These are phyloP conservation scores for Labeo rohita DNA, from an alignment of 2,113 vertebrate species.

Conservation along the genomic window DNA sequence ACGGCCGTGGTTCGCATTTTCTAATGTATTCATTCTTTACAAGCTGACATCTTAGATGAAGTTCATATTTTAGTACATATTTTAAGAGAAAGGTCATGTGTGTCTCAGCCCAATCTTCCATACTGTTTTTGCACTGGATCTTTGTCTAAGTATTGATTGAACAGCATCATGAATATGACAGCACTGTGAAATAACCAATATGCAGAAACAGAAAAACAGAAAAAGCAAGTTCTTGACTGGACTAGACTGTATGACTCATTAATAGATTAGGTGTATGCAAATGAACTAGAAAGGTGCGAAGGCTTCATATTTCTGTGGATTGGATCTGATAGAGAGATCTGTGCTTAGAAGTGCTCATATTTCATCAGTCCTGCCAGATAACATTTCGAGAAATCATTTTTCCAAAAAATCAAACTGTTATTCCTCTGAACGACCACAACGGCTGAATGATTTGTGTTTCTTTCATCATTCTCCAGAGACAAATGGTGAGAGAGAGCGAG, in stretches of 20 bases:
- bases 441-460: slow-evolving; percentile 33
- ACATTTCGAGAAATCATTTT: slow-evolving; percentile 23
- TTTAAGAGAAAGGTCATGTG: neutral
- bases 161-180: neutral
- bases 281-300: neutral
- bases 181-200: neutral
- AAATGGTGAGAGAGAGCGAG: slow-evolving; percentile 29
- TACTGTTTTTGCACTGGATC: neutral
- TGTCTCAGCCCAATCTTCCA: neutral
- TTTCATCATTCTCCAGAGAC: slow-evolving; percentile 40
- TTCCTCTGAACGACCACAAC: slow-evolving; percentile 11
- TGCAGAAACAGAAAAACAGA: neutral
- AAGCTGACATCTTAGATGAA: neutral
- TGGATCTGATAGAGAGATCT: slow-evolving; percentile 38
- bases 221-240: neutral
- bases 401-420: slow-evolving; percentile 33
- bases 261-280: neutral
- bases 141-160: slow-evolving; percentile 1
- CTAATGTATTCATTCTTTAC: slow-evolving; percentile 1
- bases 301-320: neutral
- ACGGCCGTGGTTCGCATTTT: neutral
- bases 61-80: neutral
- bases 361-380: slow-evolving; percentile 22
- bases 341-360: slow-evolving; percentile 23
- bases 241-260: neutral